Evolutionary conservation across 2,797 vertebrate species (phyloP).

Genomic region (Siniperca scherzeri): DNA sequence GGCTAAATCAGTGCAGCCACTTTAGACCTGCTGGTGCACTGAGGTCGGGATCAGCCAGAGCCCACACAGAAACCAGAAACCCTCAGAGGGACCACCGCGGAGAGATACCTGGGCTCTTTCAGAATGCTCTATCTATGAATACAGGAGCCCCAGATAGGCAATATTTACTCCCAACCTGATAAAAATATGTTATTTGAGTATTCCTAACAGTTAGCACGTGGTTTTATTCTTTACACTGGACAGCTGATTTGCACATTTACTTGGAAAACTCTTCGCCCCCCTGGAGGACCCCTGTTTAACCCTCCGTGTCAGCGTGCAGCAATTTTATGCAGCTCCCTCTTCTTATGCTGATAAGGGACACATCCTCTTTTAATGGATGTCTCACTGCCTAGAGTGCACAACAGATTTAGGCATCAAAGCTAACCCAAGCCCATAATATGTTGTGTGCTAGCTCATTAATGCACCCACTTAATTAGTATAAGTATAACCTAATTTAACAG

Average conservation of each 20-base stretch:
- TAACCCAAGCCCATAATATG: neutral
- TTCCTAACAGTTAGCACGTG: slow-evolving; percentile 25
- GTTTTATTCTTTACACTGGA: slow-evolving; percentile 51
- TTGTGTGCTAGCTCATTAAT: neutral
- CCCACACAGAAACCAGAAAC: slow-evolving; percentile 59
- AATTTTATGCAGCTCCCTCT: neutral
- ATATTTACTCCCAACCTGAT: slow-evolving; percentile 52
- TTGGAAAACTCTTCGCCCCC: slow-evolving; percentile 13
- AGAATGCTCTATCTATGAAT: slow-evolving; percentile 54
- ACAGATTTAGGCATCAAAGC: neutral
- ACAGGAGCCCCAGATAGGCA: slow-evolving; percentile 45
- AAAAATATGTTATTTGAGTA: slow-evolving; percentile 52
- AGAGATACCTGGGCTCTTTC: slow-evolving; percentile 58
- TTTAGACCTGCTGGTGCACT: slow-evolving; percentile 59
- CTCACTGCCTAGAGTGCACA: neutral
- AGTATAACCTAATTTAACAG: neutral
- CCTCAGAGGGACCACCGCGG: slow-evolving; percentile 60
- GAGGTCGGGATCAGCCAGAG: slow-evolving; percentile 51
- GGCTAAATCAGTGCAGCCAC: slow-evolving; percentile 77
- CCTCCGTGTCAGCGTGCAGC: neutral
- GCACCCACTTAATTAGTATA: neutral
- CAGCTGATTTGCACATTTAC: slow-evolving; percentile 44
- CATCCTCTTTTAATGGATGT: neutral
- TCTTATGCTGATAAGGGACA: neutral
- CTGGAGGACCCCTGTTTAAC: neutral